phyloP scores from a whole-genome alignment of 1,140 invertebrate species.

The Habropoda laboriosa region DNA sequence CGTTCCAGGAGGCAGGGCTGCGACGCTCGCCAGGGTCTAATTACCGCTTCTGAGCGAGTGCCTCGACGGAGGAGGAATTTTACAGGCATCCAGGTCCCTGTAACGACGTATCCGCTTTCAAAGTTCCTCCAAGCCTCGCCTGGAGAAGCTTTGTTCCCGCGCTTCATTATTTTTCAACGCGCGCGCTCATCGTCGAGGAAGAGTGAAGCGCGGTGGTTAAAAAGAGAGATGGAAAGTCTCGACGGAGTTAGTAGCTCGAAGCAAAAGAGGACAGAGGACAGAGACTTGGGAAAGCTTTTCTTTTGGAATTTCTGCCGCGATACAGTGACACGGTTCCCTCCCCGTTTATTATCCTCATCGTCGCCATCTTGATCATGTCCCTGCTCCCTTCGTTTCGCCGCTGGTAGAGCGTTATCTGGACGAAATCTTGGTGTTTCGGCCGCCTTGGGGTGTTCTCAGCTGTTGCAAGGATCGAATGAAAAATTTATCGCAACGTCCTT shows the following conservation, averaged over 20 bases:
- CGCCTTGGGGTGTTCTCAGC: constrained; percentile 20
- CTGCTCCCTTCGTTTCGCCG: neutral
- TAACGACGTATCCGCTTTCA: constrained; percentile 30
- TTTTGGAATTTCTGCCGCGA: neutral
- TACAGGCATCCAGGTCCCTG: neutral
- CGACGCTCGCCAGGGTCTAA: constrained; percentile 2
- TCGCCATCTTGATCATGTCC: constrained; percentile 18
- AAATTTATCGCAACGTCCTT: constrained; percentile 58
- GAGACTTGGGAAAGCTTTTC: neutral
- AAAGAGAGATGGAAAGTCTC: neutral
- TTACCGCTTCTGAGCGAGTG: constrained; percentile 1
- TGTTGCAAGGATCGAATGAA: constrained; percentile 59
- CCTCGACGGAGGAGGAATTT: constrained; percentile 12
- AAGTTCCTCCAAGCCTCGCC: neutral
- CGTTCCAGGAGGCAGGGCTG: neutral
- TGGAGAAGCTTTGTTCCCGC: constrained; percentile 9
- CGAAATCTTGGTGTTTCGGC: constrained; percentile 23
- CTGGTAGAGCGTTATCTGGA: constrained; percentile 12
- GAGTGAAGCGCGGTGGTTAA: neutral
- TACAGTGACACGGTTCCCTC: neutral
- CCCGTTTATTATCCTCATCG: constrained; percentile 42
- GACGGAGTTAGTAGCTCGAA: neutral
- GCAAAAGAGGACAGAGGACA: neutral
- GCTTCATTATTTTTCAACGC: constrained; percentile 32
- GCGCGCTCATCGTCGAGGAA: neutral